Base-by-base conservation (phyloP, 2,113 vertebrate genomes). In the Melanocharis versteri region DNA sequence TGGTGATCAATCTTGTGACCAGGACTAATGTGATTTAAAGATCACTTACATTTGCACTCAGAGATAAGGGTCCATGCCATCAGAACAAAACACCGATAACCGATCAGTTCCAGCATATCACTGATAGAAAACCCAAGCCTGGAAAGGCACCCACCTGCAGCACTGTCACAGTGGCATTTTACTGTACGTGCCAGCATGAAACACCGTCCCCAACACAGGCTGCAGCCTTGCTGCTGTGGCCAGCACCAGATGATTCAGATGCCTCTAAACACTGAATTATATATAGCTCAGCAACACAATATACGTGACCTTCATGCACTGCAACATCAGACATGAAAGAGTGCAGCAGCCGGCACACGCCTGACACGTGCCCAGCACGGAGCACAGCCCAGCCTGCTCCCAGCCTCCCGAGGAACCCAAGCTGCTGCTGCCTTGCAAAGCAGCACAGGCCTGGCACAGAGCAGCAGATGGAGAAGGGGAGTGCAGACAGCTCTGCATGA, bases 221-320 rank as follows among this genome's bases (percentile, higher is more conserved):
- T 75, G n/a, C 68, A 71, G 61, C 51, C 72, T 42, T 1, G 2
- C 48, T 15, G 61, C 60, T 5, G 18, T 11, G 47, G 28, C 93
- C 82, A 66, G 1, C 24, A 28, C 35, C 71, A 58, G 45, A 9
- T 70, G 85, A 70, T 11, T 21, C 6, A 65, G 62, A 4, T 77
- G 76, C 72, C 75, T 54, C 50, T 47, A 28, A 82, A 93, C 66
- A 37, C 85, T 83, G 71, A 91, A 88, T 94, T 94, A 95, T 95
- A 94, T 48, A 92, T 93, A 96, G 87, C 11, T 51, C 68, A 82
- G 96, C 88, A 93, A 84, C 58, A 95, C 94, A 94, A 79, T 84
- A 79, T 64, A 89, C 3, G n/a, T 87, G 93, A 84, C 95, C 92
- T 96, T 91, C 39, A 31, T 21, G 83, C 10, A 2, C 56, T 50